A percentile compares a stretch with the other conserved stretches of the same genome.
These are phyloP conservation scores for Arion vulgaris DNA, from an alignment of 1,140 invertebrate genomes.

Conservation along the genomic window DNA sequence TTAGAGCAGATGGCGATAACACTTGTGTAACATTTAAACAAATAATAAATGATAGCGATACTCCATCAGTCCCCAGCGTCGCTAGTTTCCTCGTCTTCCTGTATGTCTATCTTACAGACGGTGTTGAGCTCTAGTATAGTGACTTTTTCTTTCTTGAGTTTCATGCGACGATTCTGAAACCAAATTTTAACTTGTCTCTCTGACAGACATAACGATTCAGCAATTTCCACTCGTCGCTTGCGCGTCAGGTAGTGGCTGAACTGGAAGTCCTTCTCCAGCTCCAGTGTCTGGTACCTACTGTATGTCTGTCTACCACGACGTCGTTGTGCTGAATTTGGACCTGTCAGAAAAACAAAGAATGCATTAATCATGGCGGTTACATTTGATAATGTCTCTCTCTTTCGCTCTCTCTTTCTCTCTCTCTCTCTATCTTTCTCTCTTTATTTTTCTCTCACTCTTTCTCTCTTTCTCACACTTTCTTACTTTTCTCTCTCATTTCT, in stretches of 20 bases:
- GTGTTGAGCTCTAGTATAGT: constrained; percentile 53
- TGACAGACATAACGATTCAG: constrained; percentile 88
- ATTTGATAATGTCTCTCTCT: no score
- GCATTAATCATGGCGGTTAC: no score
- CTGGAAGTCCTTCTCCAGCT: constrained; percentile 67
- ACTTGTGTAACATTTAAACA: no score
- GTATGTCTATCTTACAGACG: constrained; percentile 22
- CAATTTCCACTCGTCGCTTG: constrained; percentile 88
- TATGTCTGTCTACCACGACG: constrained; percentile 95
- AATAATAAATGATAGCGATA: no score
- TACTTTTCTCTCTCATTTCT: not conserved
- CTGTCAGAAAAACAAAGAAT: constrained; percentile 75
- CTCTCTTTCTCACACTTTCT: not conserved
- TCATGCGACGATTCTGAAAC: constrained; percentile 81
- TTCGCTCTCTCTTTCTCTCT: not conserved
- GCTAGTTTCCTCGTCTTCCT: constrained; percentile 7
- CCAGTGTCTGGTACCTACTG: constrained; percentile 87
- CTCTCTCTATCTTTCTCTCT: not conserved
- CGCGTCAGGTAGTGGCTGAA: constrained; percentile 80
- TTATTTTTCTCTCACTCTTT: not conserved
- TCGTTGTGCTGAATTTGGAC: constrained; percentile 94
- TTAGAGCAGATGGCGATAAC: no score
- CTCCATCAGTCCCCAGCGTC: not conserved
- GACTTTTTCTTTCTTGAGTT: constrained; percentile 99
- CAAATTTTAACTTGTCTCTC: constrained; percentile 87